Base-by-base conservation (phyloP, 1,140 invertebrate species). In the Papilio polyxenes region DNA sequence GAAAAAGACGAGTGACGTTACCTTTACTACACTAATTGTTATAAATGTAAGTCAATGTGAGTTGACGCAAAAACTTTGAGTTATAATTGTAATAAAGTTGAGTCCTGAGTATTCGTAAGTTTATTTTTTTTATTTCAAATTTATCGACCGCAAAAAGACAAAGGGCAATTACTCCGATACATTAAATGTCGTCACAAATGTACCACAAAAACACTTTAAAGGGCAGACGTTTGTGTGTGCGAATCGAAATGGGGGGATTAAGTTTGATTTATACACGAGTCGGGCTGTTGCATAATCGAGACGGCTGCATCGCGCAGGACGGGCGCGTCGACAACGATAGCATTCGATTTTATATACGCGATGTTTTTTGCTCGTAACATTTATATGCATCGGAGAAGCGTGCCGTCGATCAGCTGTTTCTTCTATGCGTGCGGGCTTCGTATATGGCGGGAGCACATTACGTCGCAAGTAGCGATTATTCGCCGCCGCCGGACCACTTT, bases 361-460 rank as follows among this genome's bases (percentile, higher is more conserved):
- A 51, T 92, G 93, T 92, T 92, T 93, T 88, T 88, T 78, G 85
- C 88, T 88, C 88, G 88, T 85, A 85, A 84, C 91, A 92, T 92
- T 90, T 92, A 93, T 92, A 92, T 93, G 90, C 91, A 90, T 87
- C 86, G 85, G 85, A 86, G 89, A 89, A 91, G 92, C 91, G 92
- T 92, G 92, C 91, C 91, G 82, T 75, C 88, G 91, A 87, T 93
- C 93, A 94, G 92, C 92, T 94, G 93, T 93, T 92, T 92, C 89
- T 92, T 92, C 92, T 93, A 92, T 91, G 89, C 86, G 87, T 82
- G 82, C 86, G 75, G 89, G 87, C 89, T 75, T 90, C 93, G 88
- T 93, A 92, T 85, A 94, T 87, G 93, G 93, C 91, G 93, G 92
- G 92, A 92, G 85, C 84, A 89, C 80, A 94, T 94, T 92, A 93